Percentiles rank a stretch among this genome's conserved stretches.
phyloP scores from a whole-genome alignment of 1,140 invertebrate genomes.

The Coenobita brevimanus region DNA sequence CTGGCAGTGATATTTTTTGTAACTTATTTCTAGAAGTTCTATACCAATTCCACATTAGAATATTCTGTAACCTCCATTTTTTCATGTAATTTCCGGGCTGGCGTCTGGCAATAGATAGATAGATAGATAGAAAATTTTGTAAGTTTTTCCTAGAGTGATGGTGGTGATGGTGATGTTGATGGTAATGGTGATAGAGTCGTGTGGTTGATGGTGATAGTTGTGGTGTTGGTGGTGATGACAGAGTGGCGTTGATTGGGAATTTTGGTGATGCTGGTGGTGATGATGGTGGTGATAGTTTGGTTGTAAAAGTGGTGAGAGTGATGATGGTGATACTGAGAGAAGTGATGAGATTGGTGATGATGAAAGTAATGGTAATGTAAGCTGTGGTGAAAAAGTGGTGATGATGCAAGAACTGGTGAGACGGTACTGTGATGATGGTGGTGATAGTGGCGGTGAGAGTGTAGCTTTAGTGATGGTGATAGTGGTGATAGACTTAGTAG shows the following conservation, averaged over 20 bases:
- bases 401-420: no score
- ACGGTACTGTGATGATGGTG: no score
- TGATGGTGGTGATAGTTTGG: neutral
- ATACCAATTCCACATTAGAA: no score
- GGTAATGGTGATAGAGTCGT: neutral
- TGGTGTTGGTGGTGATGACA: slow-evolving; percentile 24
- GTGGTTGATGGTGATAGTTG: neutral
- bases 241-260: neutral
- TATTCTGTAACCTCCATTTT: neutral
- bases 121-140: neutral
- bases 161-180: neutral
- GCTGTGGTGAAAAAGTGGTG: neutral
- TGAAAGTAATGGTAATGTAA: neutral
- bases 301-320: neutral
- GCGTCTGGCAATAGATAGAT: neutral
- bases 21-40: no score
- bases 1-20: no score
- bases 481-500: neutral
- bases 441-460: no score
- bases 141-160: neutral
- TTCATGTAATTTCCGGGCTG: neutral
- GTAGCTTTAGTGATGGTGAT: no score
- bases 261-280: neutral
- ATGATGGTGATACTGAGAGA: neutral
- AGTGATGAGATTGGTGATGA: neutral